Evolutionary conservation across 2,113 vertebrate species (phyloP).

Genomic region (Columbina picui): DNA sequence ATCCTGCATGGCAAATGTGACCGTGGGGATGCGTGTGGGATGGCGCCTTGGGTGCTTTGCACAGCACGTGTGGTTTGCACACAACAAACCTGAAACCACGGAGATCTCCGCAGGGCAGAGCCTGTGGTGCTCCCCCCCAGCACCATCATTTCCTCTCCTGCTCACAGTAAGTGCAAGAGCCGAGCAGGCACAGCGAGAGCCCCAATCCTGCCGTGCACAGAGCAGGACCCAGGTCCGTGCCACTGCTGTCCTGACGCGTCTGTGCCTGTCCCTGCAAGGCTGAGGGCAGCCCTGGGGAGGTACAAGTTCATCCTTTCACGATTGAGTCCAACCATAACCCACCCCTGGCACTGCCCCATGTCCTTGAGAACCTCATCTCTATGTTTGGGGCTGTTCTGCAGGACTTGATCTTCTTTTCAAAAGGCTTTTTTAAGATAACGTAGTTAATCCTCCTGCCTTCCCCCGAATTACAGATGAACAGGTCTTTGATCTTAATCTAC

Average conservation of each 20-base stretch:
- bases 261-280: accelerated
- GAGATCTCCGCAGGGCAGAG: not conserved
- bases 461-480: not conserved
- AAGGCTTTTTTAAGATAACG: not conserved
- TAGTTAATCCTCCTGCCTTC: not conserved
- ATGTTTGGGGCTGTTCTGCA: not conserved
- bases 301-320: accelerated
- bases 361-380: no score
- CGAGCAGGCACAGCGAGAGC: accelerated
- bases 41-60: accelerated
- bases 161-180: accelerated
- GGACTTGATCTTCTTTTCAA: not conserved
- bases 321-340: no score
- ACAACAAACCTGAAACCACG: not conserved
- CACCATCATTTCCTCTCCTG: accelerated
- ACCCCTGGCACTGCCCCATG: no score
- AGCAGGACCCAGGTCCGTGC: accelerated
- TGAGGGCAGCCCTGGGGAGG: not conserved
- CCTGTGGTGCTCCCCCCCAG: accelerated
- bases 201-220: not conserved
- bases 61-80: accelerated
- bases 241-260: accelerated
- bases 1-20: accelerated
- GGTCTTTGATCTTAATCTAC: not conserved
- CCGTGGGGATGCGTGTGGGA: accelerated